These are phyloP conservation scores for Melanocharis versteri DNA, from an alignment of 2,113 vertebrate genomes.

Conservation along the genomic window DNA sequence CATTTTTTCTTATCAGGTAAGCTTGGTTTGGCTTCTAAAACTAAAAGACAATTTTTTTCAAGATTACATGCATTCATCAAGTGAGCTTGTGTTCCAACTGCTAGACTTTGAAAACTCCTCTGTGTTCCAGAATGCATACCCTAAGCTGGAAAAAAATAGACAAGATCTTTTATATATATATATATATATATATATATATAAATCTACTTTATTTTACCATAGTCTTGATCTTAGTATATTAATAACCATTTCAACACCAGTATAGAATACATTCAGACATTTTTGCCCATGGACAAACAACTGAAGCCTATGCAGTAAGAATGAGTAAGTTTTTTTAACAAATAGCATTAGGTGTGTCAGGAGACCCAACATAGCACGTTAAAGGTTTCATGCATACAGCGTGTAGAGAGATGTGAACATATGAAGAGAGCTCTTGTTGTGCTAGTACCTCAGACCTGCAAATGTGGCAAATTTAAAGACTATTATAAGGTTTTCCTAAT, in stretches of 20 bases:
- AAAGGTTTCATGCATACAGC: background rate
- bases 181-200: no score
- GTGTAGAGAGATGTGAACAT: background rate
- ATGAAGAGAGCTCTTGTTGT: background rate
- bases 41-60: background rate
- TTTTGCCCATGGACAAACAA: background rate
- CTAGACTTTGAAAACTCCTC: background rate
- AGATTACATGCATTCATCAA: background rate
- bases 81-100: background rate
- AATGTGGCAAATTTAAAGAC: background rate
- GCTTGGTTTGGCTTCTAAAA: background rate
- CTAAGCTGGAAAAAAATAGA: background rate
- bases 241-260: background rate
- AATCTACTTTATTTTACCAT: background rate
- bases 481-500: background rate
- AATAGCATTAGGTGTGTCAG: background rate
- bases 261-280: background rate
- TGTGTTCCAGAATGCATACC: background rate
- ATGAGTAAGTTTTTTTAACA: background rate
- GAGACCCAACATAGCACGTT: background rate
- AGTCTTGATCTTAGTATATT: background rate
- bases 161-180: no score
- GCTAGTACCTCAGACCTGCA: background rate
- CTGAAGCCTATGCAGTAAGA: background rate
- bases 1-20: background rate